These are phyloP conservation scores for Diprion similis DNA, from an alignment of 1,140 invertebrate genomes.

Conservation along the genomic window DNA sequence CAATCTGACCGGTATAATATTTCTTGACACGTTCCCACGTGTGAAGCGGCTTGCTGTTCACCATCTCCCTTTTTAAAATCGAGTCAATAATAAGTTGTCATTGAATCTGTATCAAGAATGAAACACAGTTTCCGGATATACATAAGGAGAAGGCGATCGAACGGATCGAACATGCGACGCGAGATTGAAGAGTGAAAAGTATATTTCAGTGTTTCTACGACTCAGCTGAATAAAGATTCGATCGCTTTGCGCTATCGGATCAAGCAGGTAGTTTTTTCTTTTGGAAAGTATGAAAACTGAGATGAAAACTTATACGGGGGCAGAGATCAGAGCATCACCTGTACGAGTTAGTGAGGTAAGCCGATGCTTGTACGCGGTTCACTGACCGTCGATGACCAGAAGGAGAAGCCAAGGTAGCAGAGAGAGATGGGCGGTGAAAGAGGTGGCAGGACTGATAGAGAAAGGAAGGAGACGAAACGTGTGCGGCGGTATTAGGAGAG, in stretches of 20 bases:
- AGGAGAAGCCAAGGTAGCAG: conserved; percentile 12
- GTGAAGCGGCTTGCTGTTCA: neutral
- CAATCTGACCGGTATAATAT: conserved; percentile 5
- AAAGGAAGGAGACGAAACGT: no score
- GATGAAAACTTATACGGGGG: conserved; percentile 10
- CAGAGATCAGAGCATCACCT: neutral
- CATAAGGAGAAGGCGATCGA: no score
- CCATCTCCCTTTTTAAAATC: neutral
- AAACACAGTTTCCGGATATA: no score
- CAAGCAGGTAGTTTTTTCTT: neutral
- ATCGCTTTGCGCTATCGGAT: neutral
- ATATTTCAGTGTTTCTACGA: neutral
- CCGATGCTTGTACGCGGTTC: conserved; percentile 29
- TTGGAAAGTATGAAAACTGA: neutral
- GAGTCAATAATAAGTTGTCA: no score
- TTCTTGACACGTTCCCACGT: conserved; percentile 5
- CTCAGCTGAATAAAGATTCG: neutral
- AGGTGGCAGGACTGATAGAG: neutral
- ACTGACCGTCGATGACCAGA: conserved; percentile 46
- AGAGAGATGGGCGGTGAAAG: neutral
- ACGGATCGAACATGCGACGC: no score
- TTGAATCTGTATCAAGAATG: no score
- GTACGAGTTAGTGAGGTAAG: conserved; percentile 11
- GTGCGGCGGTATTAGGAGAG: neutral
- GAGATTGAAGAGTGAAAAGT: neutral